Conservation (phyloP, 92 coral and sea anemone genomes). For the Umimayanthus kanabou region DNA sequence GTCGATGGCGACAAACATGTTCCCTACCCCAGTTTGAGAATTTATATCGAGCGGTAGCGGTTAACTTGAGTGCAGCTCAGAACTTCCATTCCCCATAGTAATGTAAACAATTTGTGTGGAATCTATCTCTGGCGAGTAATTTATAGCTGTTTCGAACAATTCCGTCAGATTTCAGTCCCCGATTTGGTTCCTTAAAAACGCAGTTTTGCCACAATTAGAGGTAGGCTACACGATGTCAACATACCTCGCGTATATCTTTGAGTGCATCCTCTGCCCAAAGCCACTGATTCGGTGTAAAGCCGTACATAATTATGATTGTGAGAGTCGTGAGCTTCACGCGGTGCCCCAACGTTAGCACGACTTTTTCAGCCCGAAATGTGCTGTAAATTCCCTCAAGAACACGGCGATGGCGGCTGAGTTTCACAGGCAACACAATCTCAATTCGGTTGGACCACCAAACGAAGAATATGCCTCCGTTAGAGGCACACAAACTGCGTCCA, state of each 20-base stretch:
- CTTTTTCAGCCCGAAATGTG: neutral
- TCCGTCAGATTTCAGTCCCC: neutral
- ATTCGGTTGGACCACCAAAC: neutral
- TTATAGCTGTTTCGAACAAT: slow-evolving; percentile 10
- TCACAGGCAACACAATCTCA: slow-evolving; percentile 19
- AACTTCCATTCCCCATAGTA: slow-evolving; percentile 43
- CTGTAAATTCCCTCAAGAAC: neutral
- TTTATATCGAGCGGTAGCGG: neutral
- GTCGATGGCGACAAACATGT: slow-evolving; percentile 21
- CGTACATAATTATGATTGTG: slow-evolving; percentile 43
- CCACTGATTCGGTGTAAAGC: slow-evolving; percentile 37
- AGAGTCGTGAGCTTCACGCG: slow-evolving; percentile 49
- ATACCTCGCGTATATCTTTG: slow-evolving; percentile 77
- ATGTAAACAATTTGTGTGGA: slow-evolving; percentile 60
- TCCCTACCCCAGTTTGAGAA: neutral
- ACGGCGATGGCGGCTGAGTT: neutral
- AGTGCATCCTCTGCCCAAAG: slow-evolving; percentile 72
- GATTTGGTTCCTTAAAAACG: slow-evolving; percentile 6
- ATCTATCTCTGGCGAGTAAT: slow-evolving; percentile 1
- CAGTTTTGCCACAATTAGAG: neutral
- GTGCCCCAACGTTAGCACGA: slow-evolving; percentile 8
- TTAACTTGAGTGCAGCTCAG: neutral
- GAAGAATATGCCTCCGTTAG: slow-evolving; percentile 14
- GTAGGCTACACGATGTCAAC: slow-evolving; percentile 1
- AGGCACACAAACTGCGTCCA: slow-evolving; percentile 26